Evolutionary conservation across 2,797 vertebrate genomes (phyloP).

Genomic region (Onychomys arenicola): DNA sequence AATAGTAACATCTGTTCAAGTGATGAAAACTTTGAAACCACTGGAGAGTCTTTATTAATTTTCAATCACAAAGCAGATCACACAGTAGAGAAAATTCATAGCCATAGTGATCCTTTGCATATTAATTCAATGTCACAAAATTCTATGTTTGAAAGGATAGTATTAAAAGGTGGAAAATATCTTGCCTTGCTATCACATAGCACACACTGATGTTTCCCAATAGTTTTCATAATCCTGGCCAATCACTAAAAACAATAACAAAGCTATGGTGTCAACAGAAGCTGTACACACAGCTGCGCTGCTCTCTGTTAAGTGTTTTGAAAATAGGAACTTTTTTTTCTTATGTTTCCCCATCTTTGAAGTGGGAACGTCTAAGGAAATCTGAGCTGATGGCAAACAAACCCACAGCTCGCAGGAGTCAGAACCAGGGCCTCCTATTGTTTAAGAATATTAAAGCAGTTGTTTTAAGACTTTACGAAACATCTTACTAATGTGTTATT

Average conservation of each 20-base stretch:
- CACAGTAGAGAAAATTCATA: conserved; percentile 18
- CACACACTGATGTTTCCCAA: neutral
- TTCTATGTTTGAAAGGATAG: conserved; percentile 55
- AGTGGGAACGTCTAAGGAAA: conserved; percentile 55
- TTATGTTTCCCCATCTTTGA: neutral
- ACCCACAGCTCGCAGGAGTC: conserved; percentile 40
- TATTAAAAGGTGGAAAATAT: conserved; percentile 63
- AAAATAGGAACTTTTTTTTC: conserved; percentile 65
- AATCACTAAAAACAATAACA: conserved; percentile 4
- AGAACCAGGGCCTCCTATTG: neutral
- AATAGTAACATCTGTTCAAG: conserved; percentile 76
- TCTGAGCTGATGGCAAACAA: conserved; percentile 55
- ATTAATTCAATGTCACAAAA: conserved; percentile 48
- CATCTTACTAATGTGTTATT: conserved; percentile 62
- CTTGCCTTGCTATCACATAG: neutral
- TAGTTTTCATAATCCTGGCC: conserved; percentile 49
- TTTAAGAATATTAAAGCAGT: conserved; percentile 47
- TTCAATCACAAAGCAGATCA: conserved; percentile 61
- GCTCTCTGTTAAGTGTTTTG: conserved; percentile 58
- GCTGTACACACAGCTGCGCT: neutral
- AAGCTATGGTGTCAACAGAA: neutral
- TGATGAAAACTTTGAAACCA: conserved; percentile 67
- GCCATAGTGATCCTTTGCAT: conserved; percentile 61
- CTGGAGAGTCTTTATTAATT: conserved; percentile 71
- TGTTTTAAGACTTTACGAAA: conserved; percentile 56